Base-by-base conservation (phyloP, 2,113 vertebrate genomes). In the Actinemys pallida region DNA sequence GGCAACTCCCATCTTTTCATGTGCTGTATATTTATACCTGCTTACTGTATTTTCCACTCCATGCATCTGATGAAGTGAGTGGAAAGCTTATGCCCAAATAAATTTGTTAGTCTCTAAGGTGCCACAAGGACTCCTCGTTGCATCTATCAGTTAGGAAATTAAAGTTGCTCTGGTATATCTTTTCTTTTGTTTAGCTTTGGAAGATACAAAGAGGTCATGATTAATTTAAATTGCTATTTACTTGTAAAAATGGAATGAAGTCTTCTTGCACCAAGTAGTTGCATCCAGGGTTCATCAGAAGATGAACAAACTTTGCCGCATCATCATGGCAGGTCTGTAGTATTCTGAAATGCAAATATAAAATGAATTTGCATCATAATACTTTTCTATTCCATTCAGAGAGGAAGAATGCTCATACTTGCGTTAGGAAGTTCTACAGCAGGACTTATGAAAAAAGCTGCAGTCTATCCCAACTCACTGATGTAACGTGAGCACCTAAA, bases 161-260 rank as follows among this genome's bases (percentile, higher is more conserved):
- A 31, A 29, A 62, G 27, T 39, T 39, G 19, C 39, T 10, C 65
- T 22, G 65, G 62, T 20, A 39, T 19, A 72, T 10, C 65, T 72
- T 39, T 19, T 72, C 5, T 22, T 72, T 72, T 39, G n/a, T 72
- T 72, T 72, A 39, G 65, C 5, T 22, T 72, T 72, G 65, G 35
- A 69, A 72, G 65, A 72, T 19, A 72, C 19, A 83, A 83, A 20
- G 19, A n/a, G 50, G 69, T 65, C 45, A 95, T n/a, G 89, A 89
- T 20, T 62, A 92, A 50, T 84, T 81, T 92, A 27, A 78, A 11
- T 39, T 81, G n/a, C 16, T 80, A 92, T 75, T 97, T 98, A 99
- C 99, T 99, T 99, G 99, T 96, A 99, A 98, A 98, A 99, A 99
- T 97, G 99, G 99, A 98, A 99, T 98, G 97, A 99, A 99, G 98